These are phyloP conservation scores for Eptatretus atami DNA, from an alignment of 2,797 vertebrate genomes.

Conservation along the genomic window DNA sequence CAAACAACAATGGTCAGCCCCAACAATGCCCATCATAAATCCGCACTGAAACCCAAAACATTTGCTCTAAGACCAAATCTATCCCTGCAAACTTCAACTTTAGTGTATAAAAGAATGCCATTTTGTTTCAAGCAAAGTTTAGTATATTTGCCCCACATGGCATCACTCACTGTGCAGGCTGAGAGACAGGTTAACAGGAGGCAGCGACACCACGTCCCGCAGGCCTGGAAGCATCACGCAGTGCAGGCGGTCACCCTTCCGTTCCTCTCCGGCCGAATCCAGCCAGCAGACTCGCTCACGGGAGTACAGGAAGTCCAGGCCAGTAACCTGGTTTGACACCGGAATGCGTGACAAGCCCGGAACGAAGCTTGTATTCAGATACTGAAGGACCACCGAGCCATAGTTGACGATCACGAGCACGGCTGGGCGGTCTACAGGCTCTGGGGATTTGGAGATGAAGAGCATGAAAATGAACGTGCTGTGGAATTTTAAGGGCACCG, in stretches of 20 bases:
- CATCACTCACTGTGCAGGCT: slow-evolving; percentile 61
- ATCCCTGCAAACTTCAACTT: too few relatives aligned
- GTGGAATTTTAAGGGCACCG: too few relatives aligned
- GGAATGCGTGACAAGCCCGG: slow-evolving; percentile 27
- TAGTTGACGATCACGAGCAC: slow-evolving; percentile 72
- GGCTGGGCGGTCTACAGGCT: slow-evolving; percentile 52
- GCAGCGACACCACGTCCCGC: slow-evolving; percentile 38
- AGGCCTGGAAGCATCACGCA: slow-evolving; percentile 62
- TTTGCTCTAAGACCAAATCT: too few relatives aligned
- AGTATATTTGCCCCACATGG: not conserved
- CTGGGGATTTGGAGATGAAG: slow-evolving; percentile 14
- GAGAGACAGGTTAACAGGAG: slow-evolving; percentile 72
- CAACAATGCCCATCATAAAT: too few relatives aligned
- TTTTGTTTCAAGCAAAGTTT: too few relatives aligned
- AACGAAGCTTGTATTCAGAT: slow-evolving; percentile 30
- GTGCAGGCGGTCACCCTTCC: slow-evolving; percentile 45
- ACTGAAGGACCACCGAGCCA: slow-evolving; percentile 61
- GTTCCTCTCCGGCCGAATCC: slow-evolving; percentile 38
- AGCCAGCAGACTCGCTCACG: slow-evolving; percentile 83
- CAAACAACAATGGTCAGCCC: too few relatives aligned
- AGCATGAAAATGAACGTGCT: too few relatives aligned
- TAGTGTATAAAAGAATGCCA: too few relatives aligned
- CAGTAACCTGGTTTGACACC: slow-evolving; percentile 54
- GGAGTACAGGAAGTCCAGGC: slow-evolving; percentile 73
- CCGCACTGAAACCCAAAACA: too few relatives aligned